These are phyloP conservation scores for Pseudomyrmex cubaensis DNA, from an alignment of 1,140 invertebrate species.

Conservation along the genomic window DNA sequence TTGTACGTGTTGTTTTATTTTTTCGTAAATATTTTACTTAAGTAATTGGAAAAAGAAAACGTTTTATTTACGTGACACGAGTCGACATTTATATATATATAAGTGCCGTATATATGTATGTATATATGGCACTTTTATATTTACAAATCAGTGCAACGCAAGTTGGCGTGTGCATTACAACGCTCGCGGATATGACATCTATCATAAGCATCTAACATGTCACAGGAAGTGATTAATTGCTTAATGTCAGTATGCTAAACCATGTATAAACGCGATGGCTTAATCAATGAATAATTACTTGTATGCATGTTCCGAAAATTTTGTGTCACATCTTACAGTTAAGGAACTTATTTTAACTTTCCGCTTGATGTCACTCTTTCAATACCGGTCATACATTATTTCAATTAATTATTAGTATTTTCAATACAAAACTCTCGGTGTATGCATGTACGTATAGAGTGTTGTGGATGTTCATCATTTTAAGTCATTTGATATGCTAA, in stretches of 20 bases:
- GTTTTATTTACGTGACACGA: no score
- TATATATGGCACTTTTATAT: slow-evolving; percentile 5
- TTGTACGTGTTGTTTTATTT: background rate
- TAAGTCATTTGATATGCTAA: no score
- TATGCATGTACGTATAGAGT: no score
- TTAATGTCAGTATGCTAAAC: slow-evolving; percentile 44
- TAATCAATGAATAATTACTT: slow-evolving; percentile 62
- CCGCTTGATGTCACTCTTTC: background rate
- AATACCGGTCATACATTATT: background rate
- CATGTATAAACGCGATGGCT: slow-evolving; percentile 31
- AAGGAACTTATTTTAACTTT: slow-evolving; percentile 41
- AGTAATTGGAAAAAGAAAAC: no score
- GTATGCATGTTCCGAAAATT: slow-evolving; percentile 46
- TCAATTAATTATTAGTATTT: no score
- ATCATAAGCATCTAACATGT: slow-evolving; percentile 55
- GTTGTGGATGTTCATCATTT: background rate
- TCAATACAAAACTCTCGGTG: background rate
- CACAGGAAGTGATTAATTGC: slow-evolving; percentile 49
- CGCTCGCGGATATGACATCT: slow-evolving; percentile 43
- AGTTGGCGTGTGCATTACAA: slow-evolving; percentile 39
- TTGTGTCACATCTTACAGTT: slow-evolving; percentile 11
- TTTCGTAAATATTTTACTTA: no score
- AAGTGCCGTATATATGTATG: no score
- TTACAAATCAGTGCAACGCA: slow-evolving; percentile 7
- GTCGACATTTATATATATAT: no score